A percentile compares a stretch with the other conserved stretches of the same genome.
phyloP scores from a whole-genome alignment of 2,113 vertebrate species.

The Puntigrus tetrazona region DNA sequence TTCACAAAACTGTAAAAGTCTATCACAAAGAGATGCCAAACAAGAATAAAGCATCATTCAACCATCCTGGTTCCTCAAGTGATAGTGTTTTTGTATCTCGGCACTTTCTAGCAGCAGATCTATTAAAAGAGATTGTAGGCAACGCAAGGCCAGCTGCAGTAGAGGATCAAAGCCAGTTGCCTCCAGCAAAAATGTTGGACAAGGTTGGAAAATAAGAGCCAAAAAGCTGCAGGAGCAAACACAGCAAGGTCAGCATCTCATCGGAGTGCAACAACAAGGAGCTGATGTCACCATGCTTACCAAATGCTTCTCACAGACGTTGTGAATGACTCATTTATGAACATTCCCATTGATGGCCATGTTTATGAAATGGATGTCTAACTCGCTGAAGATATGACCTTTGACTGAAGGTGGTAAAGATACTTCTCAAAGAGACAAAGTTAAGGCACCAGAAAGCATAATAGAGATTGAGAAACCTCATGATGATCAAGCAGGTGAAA shows the following conservation, averaged over 20 bases:
- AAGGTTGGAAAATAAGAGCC: constrained; percentile 44
- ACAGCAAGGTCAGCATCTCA: neutral
- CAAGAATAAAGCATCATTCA: constrained; percentile 22
- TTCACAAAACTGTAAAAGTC: constrained; percentile 55
- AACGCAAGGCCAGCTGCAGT: constrained; percentile 55
- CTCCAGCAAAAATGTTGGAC: constrained; percentile 42
- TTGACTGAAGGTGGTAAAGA: constrained; percentile 22
- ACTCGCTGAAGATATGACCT: constrained; percentile 23
- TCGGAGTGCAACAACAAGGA: constrained; percentile 22
- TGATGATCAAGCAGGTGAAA: constrained; percentile 24
- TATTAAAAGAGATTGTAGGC: constrained; percentile 62
- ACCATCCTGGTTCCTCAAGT: constrained; percentile 54
- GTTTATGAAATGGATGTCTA: constrained; percentile 50
- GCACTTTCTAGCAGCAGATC: constrained; percentile 64
- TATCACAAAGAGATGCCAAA: constrained; percentile 63
- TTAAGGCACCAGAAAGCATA: constrained; percentile 10
- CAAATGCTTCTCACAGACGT: constrained; percentile 49
- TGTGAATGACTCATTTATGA: constrained; percentile 52
- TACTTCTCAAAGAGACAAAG: constrained; percentile 12
- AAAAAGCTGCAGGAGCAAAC: neutral
- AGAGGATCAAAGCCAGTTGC: constrained; percentile 63
- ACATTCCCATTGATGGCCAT: constrained; percentile 38
- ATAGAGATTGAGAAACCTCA: constrained; percentile 4
- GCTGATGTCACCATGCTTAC: constrained; percentile 40
- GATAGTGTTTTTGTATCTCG: constrained; percentile 61